Base-by-base conservation (phyloP, 2,888 invertebrate genomes). In the Lasioglossum calceatum region DNA sequence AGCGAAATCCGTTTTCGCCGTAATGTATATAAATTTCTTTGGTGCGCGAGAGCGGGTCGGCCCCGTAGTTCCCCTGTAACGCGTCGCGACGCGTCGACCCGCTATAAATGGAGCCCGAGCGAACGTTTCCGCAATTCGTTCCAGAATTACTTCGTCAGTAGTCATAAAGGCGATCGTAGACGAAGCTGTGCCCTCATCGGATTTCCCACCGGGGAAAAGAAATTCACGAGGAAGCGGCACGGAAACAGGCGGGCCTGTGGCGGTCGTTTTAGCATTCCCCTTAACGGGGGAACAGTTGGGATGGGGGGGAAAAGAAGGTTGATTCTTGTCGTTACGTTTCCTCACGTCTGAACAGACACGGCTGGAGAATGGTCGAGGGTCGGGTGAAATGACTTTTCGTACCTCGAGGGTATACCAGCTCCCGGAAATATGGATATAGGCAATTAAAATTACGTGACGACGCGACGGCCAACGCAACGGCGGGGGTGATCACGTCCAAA, bases 361-460 rank as follows among this genome's bases (percentile, higher is more conserved):
- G 50, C 64, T 12, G 67, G 50, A 64, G 91, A 88, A 85, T 82
- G 82, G 89, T 74, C 84, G 88, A 86, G 88, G 87, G 84, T 88
- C 82, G 86, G 87, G 88, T 89, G 91, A 92, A 92, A 92, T 92
- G 91, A 91, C 91, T 92, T 92, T 92, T 90, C 89, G 75, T 89
- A 87, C 92, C 92, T 85, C 50, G 84, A 79, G 92, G 92, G 88
- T 91, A 88, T 88, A 79, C 84, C 86, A 84, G 79, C 86, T 88
- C 76, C 87, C 88, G 89, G 89, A 89, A 92, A 90, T 90, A 89
- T 89, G 89, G 90, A 88, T 92, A 92, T 90, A 90, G 90, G 91
- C 92, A 92, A 92, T 92, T 92, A 92, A 91, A 92, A 92, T 92
- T 92, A 92, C 88, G 90, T 86, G 84, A 84, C 85, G 79, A 79